phyloP scores from a whole-genome alignment of 1,140 invertebrate species.

The Tetragonula clypearis region DNA sequence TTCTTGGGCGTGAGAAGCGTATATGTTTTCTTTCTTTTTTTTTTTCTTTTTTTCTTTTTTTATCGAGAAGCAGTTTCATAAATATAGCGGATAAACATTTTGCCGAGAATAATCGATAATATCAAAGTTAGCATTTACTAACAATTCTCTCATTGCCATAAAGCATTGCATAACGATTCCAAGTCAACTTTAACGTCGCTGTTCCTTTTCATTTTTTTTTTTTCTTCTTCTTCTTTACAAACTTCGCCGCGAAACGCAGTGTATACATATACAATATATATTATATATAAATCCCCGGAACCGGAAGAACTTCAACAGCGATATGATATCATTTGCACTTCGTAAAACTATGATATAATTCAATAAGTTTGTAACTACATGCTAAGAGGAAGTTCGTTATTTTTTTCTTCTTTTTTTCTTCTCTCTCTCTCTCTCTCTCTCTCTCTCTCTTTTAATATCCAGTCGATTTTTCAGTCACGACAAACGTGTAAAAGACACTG shows the following conservation, averaged over 20 bases:
- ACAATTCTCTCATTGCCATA: constrained; percentile 46
- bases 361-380: constrained; percentile 34
- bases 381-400: constrained; percentile 25
- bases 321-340: constrained; percentile 58
- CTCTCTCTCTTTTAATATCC: not conserved
- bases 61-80: constrained; percentile 23
- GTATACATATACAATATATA: constrained; percentile 52
- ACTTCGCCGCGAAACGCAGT: constrained; percentile 31
- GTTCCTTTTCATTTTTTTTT: not conserved
- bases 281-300: constrained; percentile 50
- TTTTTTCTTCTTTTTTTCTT: not conserved
- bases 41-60: not conserved
- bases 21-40: not conserved
- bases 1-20: constrained; percentile 5
- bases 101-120: constrained; percentile 46
- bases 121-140: constrained; percentile 39
- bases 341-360: constrained; percentile 52
- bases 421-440: not conserved
- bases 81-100: constrained; percentile 39
- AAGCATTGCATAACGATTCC: constrained; percentile 45
- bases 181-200: constrained; percentile 56
- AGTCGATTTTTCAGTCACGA: constrained; percentile 30
- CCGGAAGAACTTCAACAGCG: constrained; percentile 61
- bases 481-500: constrained; percentile 33
- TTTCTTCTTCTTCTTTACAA: constrained; percentile 14